Conservation (phyloP, 2,797 vertebrate species). For the Hyperoplus immaculatus region DNA sequence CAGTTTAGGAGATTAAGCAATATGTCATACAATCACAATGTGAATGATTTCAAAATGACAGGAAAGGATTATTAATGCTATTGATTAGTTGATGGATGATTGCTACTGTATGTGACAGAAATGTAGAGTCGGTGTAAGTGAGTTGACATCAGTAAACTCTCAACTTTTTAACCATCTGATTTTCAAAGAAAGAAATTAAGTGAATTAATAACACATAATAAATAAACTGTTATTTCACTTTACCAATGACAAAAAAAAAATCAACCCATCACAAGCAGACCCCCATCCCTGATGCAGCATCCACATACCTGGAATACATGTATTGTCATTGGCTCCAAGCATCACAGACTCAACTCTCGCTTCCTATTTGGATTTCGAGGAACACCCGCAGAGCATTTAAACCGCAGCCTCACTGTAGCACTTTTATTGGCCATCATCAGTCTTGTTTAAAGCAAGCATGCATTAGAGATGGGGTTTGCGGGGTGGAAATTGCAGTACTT, state of each 20-base stretch:
- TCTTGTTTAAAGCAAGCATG: slow-evolving; percentile 80
- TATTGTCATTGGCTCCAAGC: slow-evolving; percentile 55
- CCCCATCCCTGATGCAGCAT: slow-evolving; percentile 57
- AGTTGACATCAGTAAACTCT: not conserved
- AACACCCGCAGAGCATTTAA: slow-evolving; percentile 73
- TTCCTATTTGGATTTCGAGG: slow-evolving; percentile 69
- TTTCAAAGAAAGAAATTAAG: too few relatives aligned
- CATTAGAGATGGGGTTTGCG: slow-evolving; percentile 68
- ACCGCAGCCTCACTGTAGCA: slow-evolving; percentile 63
- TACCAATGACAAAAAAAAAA: not conserved
- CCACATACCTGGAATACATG: slow-evolving; percentile 35
- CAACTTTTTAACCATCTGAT: fast-evolving
- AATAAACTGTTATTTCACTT: not conserved
- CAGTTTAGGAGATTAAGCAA: not conserved
- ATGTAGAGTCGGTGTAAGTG: too few relatives aligned
- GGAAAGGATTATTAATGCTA: not conserved
- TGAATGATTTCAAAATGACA: not conserved
- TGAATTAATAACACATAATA: not conserved
- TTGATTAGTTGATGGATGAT: too few relatives aligned
- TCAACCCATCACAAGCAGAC: not conserved
- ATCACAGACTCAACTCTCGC: slow-evolving; percentile 42
- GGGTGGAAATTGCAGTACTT: slow-evolving; percentile 75
- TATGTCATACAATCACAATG: not conserved
- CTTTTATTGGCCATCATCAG: slow-evolving; percentile 75
- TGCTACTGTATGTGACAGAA: not conserved